Base-by-base conservation (phyloP, 1,140 invertebrate genomes). In the Coptotermes formosanus region DNA sequence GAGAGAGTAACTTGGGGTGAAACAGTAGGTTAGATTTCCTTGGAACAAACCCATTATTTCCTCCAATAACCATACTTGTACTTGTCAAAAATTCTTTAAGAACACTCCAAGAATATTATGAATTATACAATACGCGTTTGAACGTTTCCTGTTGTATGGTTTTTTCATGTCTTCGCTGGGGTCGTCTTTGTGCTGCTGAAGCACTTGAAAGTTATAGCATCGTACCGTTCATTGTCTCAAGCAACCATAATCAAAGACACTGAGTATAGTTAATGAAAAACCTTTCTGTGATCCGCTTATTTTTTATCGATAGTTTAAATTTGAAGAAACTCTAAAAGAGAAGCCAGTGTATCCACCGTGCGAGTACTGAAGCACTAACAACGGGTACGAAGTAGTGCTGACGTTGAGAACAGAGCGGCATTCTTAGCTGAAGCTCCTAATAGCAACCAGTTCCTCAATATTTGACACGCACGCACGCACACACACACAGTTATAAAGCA, bases 81-180 rank as follows among this genome's bases (percentile, higher is more conserved):
- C 64, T 75, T 75, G 64, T 75, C 64, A 75, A 75, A 75, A 30
- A 75, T 75, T 75, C 64, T 75, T 75, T 75, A 75, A 75, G 64
- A 75, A 75, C n/a, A 75, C 64, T 75, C 64, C 64, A 75, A 75
- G 64, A 75, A 75, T 75, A 75, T n/a, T 75, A 30, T 75, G 64
- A 75, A 75, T 75, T 75, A 75, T 75, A 75, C 64, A 75, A 75
- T n/a, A 75, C 30, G 64, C 64, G 64, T 75, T 75, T 3, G n/a
- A 75, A 30, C 25, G 64, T 75, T n/a, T 75, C 64, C 64, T 75
- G 64, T 75, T 75, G 25, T 75, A 75, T 30, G 8, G 64, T 25
- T 75, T 55, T 38, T 75, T 75, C 64, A 75, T 75, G 64, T 75
- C 64, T 75, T 75, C 64, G 64, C 64, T 30, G 64, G n/a, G 64